Evolutionary conservation across 2,113 vertebrate species (phyloP).

Genomic region (Gymnorhina tibicen): DNA sequence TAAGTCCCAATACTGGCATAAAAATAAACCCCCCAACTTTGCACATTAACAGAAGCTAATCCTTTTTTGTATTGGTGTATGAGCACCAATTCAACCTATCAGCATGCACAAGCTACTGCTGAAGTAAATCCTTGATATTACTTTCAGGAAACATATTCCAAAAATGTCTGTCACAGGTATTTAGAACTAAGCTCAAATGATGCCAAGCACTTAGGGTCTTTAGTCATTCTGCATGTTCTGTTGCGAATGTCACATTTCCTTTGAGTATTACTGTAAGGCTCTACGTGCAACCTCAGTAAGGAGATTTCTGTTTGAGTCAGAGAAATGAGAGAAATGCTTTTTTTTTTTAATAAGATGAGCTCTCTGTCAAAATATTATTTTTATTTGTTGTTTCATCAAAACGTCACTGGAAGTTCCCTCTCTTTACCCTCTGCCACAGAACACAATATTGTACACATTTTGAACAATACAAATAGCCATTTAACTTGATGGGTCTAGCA

Average conservation of each 20-base stretch:
- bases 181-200: slow-evolving; percentile 18
- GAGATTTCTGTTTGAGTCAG: slow-evolving; percentile 9
- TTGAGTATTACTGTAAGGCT: neutral
- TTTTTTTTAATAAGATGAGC: slow-evolving; percentile 29
- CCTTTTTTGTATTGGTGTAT: neutral
- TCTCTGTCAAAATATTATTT: slow-evolving; percentile 67
- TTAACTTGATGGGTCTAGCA: slow-evolving; percentile 54
- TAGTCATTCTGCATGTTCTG: neutral
- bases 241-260: neutral
- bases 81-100: neutral
- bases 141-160: neutral
- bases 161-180: slow-evolving; percentile 9
- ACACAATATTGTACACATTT: slow-evolving; percentile 12
- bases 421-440: slow-evolving; percentile 57
- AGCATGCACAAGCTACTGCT: neutral
- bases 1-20: neutral
- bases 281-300: neutral
- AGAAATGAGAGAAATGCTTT: neutral
- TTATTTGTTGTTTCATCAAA: slow-evolving; percentile 61
- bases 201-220: neutral
- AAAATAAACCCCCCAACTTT: neutral
- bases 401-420: slow-evolving; percentile 37
- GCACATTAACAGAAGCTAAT: neutral
- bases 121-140: neutral
- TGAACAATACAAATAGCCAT: slow-evolving; percentile 43